Percentiles rank a stretch among this genome's conserved stretches.
phyloP scores from a whole-genome alignment of 2,888 invertebrate genomes.

The Erebia aethiops region DNA sequence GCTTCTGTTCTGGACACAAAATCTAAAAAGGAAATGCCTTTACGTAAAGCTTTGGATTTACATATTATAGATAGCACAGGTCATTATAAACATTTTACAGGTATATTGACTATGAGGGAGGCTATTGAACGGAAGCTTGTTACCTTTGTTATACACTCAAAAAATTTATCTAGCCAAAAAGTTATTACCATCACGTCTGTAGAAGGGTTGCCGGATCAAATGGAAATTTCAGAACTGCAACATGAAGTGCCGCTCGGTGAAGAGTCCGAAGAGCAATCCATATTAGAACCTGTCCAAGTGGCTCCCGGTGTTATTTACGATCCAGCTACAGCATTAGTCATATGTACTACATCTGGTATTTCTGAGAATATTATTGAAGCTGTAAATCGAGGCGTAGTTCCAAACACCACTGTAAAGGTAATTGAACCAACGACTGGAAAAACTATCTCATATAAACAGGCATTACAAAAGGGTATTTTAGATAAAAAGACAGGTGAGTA shows the following conservation, averaged over 20 bases:
- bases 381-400: conserved; percentile 88
- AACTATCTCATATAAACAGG: conserved; percentile 87
- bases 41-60: conserved; percentile 89
- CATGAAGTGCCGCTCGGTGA: conserved; percentile 39
- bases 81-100: conserved; percentile 84
- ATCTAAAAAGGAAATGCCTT: conserved; percentile 86
- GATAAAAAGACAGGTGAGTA: conserved; percentile 88
- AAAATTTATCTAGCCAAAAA: conserved; percentile 80
- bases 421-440: conserved; percentile 87
- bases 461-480: conserved; percentile 89
- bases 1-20: conserved; percentile 91
- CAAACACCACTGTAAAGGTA: conserved; percentile 86
- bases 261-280: conserved; percentile 62
- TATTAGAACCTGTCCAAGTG: conserved; percentile 88
- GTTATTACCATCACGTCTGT: conserved; percentile 88
- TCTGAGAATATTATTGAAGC: conserved; percentile 89
- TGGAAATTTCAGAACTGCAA: conserved; percentile 85
- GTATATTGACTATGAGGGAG: conserved; percentile 87
- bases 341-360: conserved; percentile 87
- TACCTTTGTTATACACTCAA: conserved; percentile 80
- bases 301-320: conserved; percentile 89
- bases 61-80: conserved; percentile 90
- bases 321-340: conserved; percentile 88
- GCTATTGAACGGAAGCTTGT: conserved; percentile 87
- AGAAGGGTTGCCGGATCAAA: conserved; percentile 87